Base-by-base conservation (phyloP, 1,140 invertebrate genomes). In the Triops longicaudatus region DNA sequence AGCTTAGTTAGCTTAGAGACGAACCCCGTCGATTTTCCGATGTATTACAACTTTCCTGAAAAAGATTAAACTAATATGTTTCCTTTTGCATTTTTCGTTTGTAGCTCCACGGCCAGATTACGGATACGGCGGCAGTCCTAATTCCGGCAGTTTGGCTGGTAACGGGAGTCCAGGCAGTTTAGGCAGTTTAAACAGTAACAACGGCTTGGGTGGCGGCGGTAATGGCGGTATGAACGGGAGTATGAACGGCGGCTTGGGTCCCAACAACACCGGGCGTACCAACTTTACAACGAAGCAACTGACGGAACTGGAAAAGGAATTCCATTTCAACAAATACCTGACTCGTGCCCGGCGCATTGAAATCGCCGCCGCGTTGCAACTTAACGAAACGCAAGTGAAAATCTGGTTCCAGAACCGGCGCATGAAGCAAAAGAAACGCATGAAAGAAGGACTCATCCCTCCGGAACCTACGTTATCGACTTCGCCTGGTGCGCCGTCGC, bases 231-330 rank as follows among this genome's bases (percentile, higher is more conserved):
- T 73, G 73, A 74, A 42, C 72, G 50, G 74, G 41, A 73, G 72
- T 12, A 78, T 79, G 76, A 93, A 93, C 84, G 92, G 92, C 83
- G 92, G 76, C 44, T 76, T 72, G 17, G 80, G 81, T 26, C 79
- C 80, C 43, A 83, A 82, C 76, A 83, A 83, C 76, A 84, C 94
- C 6, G 95, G 95, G 27, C 88, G 97, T 37, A 99, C 97, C 3
- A 99, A 99, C 85, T 99, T 99, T 86, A 98, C 96, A 75, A 99
- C 98, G 83, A 98, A 99, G 85, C 98, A 99, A 84, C 88, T 99
- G 73, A 99, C 97, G 1, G 98, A 99, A 85, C 87, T 99, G 79
- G 97, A 99, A 84, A 99, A 99, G 84, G 97, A 99, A 85, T 99
- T 99, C 85, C 97, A 99, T 85, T 99, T 98, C 85, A 98, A 98